Evolutionary conservation across 2,888 invertebrate genomes (phyloP), one percentile per base, ranked within the genome.

Genomic region (Calameuta filiformis): DNA sequence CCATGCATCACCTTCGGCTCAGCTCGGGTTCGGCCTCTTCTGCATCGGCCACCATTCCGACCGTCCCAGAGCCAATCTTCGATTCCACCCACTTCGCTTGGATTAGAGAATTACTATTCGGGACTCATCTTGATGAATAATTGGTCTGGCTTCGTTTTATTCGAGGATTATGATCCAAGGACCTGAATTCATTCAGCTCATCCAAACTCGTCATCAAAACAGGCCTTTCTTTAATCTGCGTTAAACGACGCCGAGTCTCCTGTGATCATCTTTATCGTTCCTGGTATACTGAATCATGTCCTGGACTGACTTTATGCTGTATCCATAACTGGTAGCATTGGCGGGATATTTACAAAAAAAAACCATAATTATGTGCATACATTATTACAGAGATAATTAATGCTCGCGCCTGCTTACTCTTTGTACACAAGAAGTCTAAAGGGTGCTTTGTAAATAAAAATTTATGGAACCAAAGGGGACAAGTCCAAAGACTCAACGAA

Each of bases 1-100:
- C 91, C 90, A 90, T 91, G 91, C 89, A 91, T 91, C 91, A 90
- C 89, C 89, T 89, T 90, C 87, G 90, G 89, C 88, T 90, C 89
- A 89, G 85, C 88, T 86, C 30, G 85, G 88, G 90, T 85, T 88
- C 91, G 83, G 89, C 89, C 91, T 89, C 89, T 85, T 84, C 84
- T 80, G 69, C 85, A 83, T 77, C 81, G 79, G 56, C 79, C 81
- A 81, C 81, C 82, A 79, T 82, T 82, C 82, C 78, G 81, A 81
- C 81, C 81, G 82, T 31, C 71, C 33, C 71, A 23, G 34, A 34
- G 34, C 71, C 71, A 84, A 86, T 87, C 87, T 86, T 85, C 87
- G 89, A 89, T 88, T 90, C 90, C 90, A 90, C 89, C 90, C 90
- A 90, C 90, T 86, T 85, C 79, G 81, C 75, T 77, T 76, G 78